Evolutionary conservation across 2,888 invertebrate species (phyloP).

Genomic region (Mesodorylaimus sp.): DNA sequence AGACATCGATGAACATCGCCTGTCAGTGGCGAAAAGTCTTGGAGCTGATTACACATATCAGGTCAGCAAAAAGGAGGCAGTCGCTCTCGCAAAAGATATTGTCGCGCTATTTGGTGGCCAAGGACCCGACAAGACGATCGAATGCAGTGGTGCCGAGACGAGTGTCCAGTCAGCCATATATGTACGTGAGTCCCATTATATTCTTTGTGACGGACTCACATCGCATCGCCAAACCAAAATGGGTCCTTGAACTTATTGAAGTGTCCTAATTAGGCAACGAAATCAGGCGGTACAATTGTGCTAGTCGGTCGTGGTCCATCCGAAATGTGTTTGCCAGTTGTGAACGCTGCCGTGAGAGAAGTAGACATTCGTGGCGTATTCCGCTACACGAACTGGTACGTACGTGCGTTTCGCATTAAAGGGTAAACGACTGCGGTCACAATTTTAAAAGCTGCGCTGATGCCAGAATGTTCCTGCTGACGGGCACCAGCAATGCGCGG

Average conservation of each 20-base stretch:
- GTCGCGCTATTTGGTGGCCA: constrained; percentile 43
- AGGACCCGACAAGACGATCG: constrained; percentile 54
- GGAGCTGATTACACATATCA: constrained; percentile 50
- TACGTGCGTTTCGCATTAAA: too few species aligned
- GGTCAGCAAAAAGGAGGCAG: constrained; percentile 34
- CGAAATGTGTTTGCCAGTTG: constrained; percentile 59
- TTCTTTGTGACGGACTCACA: too few species aligned
- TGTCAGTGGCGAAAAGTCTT: constrained; percentile 53
- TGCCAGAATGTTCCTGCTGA: too few species aligned
- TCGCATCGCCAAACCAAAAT: too few species aligned
- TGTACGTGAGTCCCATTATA: too few species aligned
- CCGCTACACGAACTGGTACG: constrained; percentile 72
- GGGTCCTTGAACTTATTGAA: too few species aligned
- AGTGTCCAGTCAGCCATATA: constrained; percentile 55
- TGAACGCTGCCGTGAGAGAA: constrained; percentile 59
- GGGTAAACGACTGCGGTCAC: too few species aligned
- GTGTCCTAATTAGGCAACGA: constrained; percentile 67
- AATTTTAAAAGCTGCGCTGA: too few species aligned
- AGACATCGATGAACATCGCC: constrained; percentile 51
- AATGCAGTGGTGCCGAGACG: constrained; percentile 66
- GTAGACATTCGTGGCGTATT: constrained; percentile 82
- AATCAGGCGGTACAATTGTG: constrained; percentile 63
- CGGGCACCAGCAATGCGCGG: too few species aligned
- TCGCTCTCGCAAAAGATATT: neutral
- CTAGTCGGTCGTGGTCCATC: constrained; percentile 68